Conservation (phyloP, 64 coral and sea anemone genomes). For the Porites lutea region DNA sequence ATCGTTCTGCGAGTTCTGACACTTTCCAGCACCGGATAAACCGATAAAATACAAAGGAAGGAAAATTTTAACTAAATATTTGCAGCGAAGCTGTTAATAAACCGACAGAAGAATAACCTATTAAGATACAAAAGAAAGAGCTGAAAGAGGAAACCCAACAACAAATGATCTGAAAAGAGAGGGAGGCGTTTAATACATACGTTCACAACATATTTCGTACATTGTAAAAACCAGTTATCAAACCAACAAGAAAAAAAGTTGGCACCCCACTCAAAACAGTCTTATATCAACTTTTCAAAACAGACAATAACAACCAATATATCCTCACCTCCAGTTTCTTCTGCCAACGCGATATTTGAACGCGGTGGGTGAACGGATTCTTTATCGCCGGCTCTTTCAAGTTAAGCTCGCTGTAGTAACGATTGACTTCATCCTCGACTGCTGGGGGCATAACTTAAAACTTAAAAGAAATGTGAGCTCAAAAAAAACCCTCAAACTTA, state of each 20-base stretch:
- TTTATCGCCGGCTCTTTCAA: conserved; percentile 20
- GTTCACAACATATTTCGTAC: too few species aligned
- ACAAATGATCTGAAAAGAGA: not conserved
- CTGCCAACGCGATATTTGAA: conserved; percentile 32
- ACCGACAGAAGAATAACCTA: not conserved
- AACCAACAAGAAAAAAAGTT: too few species aligned
- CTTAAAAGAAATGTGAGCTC: not conserved
- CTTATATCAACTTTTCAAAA: not conserved
- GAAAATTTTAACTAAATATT: too few species aligned
- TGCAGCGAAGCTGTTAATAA: not conserved
- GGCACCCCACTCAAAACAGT: too few species aligned
- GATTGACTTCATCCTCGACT: conserved; percentile 40
- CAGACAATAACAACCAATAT: not conserved
- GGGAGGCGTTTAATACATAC: too few species aligned
- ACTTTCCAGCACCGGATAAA: not conserved
- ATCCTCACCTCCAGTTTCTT: conserved; percentile 66
- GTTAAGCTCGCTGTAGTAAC: conserved; percentile 29
- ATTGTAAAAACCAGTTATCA: too few species aligned
- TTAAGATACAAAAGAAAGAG: not conserved
- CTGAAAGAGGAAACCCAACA: not conserved
- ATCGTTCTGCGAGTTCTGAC: not conserved
- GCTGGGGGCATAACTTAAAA: conserved; percentile 32
- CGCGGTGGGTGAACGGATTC: conserved; percentile 56
- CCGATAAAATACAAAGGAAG: not conserved
- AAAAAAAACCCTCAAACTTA: not conserved